A percentile compares a stretch with the other conserved stretches of the same genome.
Evolutionary conservation across 2,797 vertebrate genomes (phyloP).

Genomic region (Alauda arvensis): DNA sequence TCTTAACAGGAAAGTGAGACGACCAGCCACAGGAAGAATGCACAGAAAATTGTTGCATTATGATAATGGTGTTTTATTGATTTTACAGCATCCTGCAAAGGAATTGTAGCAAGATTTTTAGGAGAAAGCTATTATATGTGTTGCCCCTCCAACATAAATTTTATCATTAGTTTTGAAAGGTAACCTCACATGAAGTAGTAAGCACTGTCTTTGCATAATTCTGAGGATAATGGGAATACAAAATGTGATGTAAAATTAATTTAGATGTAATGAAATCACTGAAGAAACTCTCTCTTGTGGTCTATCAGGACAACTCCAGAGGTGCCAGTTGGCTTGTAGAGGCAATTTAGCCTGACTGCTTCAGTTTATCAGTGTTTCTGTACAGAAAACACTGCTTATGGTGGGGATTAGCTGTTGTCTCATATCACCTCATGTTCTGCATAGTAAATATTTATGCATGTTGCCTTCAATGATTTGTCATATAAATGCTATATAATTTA

Average conservation of each 20-base stretch:
- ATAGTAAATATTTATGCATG: slow-evolving; percentile 23
- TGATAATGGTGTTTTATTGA: slow-evolving; percentile 36
- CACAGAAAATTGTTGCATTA: slow-evolving; percentile 18
- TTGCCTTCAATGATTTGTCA: slow-evolving; percentile 30
- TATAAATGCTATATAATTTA: slow-evolving; percentile 19
- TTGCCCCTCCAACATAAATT: neutral
- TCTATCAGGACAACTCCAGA: neutral
- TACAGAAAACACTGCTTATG: slow-evolving; percentile 1
- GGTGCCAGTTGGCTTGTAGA: neutral
- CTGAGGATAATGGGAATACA: neutral
- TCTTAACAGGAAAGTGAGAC: neutral
- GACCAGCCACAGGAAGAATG: slow-evolving; percentile 5
- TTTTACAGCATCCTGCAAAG: slow-evolving; percentile 11
- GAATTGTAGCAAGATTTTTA: neutral
- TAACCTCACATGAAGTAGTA: neutral
- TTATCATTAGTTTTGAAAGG: neutral
- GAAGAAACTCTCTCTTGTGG: neutral
- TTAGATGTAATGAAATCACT: neutral
- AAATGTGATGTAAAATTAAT: neutral
- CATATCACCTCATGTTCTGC: neutral
- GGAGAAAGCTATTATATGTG: neutral
- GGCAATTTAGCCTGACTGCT: neutral
- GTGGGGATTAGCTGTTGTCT: slow-evolving; percentile 18
- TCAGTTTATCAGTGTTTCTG: neutral
- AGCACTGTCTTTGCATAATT: neutral